A percentile compares a stretch with the other conserved stretches of the same genome.
Evolutionary conservation across 2,113 vertebrate species (phyloP).

Genomic region (Myotis davidii): DNA sequence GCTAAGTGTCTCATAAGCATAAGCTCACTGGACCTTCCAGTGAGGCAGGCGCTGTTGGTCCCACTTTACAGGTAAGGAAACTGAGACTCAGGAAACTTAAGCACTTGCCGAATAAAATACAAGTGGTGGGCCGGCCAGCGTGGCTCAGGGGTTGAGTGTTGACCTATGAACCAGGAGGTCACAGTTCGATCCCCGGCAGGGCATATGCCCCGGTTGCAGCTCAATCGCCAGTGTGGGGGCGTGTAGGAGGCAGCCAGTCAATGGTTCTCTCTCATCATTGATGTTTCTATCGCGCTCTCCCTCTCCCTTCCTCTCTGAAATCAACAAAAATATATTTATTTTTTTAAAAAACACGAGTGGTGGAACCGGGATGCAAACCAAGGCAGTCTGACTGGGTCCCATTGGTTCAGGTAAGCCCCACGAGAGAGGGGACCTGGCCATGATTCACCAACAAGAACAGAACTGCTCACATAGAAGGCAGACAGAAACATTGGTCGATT

Average conservation of each 20-base stretch:
- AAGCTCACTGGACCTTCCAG: background rate
- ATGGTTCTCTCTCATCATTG: too few relatives aligned
- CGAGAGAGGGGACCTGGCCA: background rate
- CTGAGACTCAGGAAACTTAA: background rate
- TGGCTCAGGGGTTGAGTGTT: too few relatives aligned
- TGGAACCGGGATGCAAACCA: background rate
- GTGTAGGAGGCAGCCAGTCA: too few relatives aligned
- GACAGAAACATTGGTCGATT: background rate
- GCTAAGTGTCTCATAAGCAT: background rate
- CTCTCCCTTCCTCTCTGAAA: too few relatives aligned
- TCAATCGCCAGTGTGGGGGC: too few relatives aligned
- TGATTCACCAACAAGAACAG: background rate
- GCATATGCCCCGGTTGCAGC: too few relatives aligned
- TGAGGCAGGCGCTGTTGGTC: background rate
- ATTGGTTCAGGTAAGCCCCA: background rate
- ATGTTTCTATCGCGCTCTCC: too few relatives aligned
- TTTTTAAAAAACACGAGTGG: too few relatives aligned
- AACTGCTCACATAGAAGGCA: fast-evolving
- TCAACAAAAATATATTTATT: too few relatives aligned
- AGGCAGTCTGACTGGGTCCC: background rate
- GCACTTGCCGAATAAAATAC: background rate
- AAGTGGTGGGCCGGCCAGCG: background rate
- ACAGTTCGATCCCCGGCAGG: too few relatives aligned
- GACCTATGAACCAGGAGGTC: too few relatives aligned
- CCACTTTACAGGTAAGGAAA: slow-evolving; percentile 8